These are phyloP conservation scores for Trissolcus japonicus DNA, from an alignment of 2,888 invertebrate genomes.

Conservation along the genomic window DNA sequence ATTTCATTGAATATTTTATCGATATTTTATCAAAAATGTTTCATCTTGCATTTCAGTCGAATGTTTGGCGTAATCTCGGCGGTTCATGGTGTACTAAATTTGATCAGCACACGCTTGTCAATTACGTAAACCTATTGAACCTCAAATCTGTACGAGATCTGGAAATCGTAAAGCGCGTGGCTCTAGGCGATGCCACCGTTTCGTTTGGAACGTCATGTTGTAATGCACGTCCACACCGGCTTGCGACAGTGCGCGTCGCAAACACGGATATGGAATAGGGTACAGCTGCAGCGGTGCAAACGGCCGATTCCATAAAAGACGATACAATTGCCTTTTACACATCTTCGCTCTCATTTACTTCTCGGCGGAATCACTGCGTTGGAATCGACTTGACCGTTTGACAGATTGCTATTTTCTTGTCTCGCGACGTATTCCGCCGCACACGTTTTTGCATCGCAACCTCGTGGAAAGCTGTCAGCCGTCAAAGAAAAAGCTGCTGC, in stretches of 20 bases:
- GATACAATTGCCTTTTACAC: constrained; percentile 74
- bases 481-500: constrained; percentile 32
- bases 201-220: constrained; percentile 45
- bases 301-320: constrained; percentile 68
- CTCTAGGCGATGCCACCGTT: constrained; percentile 42
- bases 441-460: constrained; percentile 49
- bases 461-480: constrained; percentile 46
- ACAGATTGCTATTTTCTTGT: constrained; percentile 56
- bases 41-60: too few relatives aligned
- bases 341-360: constrained; percentile 73
- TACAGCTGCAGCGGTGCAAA: constrained; percentile 44
- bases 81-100: constrained; percentile 6
- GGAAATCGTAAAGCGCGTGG: constrained; percentile 31
- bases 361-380: constrained; percentile 67
- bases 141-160: constrained; percentile 32
- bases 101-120: constrained; percentile 15
- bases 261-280: constrained; percentile 56
- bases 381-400: constrained; percentile 47
- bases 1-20: too few relatives aligned
- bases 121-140: constrained; percentile 31
- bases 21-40: too few relatives aligned
- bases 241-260: constrained; percentile 45
- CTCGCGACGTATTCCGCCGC: constrained; percentile 34
- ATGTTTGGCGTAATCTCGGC: background rate
- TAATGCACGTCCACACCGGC: constrained; percentile 47